Conservation (phyloP, 2,113 vertebrate species). For the Telmatochromis bifrenatus region DNA sequence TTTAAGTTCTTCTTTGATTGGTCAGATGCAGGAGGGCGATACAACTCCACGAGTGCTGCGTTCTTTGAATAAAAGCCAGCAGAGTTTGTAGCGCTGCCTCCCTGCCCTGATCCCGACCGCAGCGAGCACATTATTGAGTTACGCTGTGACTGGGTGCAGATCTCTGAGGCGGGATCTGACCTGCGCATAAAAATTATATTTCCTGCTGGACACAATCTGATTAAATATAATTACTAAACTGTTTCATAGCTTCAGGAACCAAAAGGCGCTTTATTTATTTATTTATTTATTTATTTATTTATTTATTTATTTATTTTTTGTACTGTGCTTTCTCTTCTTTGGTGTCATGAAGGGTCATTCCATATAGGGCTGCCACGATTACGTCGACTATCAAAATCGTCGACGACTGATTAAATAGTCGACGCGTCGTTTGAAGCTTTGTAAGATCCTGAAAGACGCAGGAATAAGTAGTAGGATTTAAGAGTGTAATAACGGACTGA, state of each 20-base stretch:
- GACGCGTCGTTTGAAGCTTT: too few relatives aligned
- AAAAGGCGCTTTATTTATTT: not conserved
- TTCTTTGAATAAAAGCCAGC: not conserved
- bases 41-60: not conserved
- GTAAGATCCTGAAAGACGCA: rapidly evolving
- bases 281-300: too few relatives aligned
- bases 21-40: not conserved
- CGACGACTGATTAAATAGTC: too few relatives aligned
- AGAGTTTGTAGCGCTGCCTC: not conserved
- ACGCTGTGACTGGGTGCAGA: not conserved
- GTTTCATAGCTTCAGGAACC: not conserved
- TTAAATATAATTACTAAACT: not conserved
- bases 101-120: not conserved
- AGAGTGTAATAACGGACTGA: too few relatives aligned
- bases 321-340: not conserved
- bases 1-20: not conserved
- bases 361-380: not conserved
- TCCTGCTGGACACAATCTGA: not conserved
- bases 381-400: too few relatives aligned
- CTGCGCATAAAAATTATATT: not conserved
- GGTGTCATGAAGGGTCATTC: not conserved
- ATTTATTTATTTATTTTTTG: not conserved
- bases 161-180: not conserved
- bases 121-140: not conserved
- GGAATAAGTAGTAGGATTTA: too few relatives aligned